Conservation (phyloP, 2,888 invertebrate species). For the Caenorhabditis doughertyi region DNA sequence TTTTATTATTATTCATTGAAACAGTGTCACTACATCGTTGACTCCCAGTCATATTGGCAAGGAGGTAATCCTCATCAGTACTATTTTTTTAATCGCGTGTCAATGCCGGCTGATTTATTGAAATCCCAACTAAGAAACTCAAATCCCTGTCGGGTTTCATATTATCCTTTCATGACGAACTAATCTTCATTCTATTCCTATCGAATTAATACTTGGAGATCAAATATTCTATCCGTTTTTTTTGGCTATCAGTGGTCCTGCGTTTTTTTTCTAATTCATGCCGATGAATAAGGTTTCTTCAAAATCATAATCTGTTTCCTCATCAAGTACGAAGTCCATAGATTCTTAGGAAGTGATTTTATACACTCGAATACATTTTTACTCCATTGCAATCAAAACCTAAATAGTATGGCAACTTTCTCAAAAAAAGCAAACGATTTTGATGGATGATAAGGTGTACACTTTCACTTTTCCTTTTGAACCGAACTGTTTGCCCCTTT, state of each 20-base stretch:
- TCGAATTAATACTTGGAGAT: slow-evolving; percentile 1
- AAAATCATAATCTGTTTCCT: background rate
- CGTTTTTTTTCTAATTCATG: background rate
- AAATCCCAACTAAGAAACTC: background rate
- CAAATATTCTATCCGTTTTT: slow-evolving; percentile 3
- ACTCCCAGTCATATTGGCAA: background rate
- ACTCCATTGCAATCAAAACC: too few relatives aligned
- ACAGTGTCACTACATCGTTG: background rate
- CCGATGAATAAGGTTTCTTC: background rate
- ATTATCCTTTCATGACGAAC: slow-evolving; percentile 18
- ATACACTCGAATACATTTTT: too few relatives aligned
- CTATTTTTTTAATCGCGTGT: background rate
- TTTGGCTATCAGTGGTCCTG: background rate
- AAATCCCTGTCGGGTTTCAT: background rate
- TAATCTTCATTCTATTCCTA: slow-evolving; percentile 10
- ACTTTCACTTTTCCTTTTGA: slow-evolving; percentile 29
- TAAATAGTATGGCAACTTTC: background rate
- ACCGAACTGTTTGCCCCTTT: slow-evolving; percentile 16
- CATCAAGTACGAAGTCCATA: too few relatives aligned
- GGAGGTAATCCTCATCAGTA: background rate
- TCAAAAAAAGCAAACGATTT: slow-evolving; percentile 28
- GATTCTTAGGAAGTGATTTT: too few relatives aligned
- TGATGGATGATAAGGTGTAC: slow-evolving; percentile 34
- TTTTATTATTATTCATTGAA: background rate
- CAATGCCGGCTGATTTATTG: background rate